phyloP scores from a whole-genome alignment of 2,113 vertebrate species.

The Serilophus lunatus region DNA sequence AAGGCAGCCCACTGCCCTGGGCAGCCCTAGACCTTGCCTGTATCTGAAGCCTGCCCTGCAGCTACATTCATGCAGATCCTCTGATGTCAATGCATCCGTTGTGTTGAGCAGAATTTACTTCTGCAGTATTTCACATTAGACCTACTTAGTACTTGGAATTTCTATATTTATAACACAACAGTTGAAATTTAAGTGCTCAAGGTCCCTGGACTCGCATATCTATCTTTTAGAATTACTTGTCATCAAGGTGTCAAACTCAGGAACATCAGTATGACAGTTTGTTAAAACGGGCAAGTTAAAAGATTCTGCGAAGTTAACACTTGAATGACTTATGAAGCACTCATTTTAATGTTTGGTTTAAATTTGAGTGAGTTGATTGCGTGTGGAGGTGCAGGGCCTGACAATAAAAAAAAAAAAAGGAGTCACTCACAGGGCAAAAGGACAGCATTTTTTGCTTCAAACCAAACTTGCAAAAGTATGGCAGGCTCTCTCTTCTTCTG shows the following conservation, averaged over 20 bases:
- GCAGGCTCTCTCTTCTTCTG: background rate
- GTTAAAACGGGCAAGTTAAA: background rate
- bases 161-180: slow-evolving; percentile 8
- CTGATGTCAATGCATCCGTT: background rate
- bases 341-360: slow-evolving; percentile 29
- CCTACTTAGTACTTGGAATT: background rate
- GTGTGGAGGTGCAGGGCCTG: background rate
- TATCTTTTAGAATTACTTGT: background rate
- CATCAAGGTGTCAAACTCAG: background rate
- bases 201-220: background rate
- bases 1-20: background rate
- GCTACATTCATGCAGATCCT: background rate
- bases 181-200: background rate
- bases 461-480: background rate
- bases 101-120: background rate
- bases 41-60: background rate
- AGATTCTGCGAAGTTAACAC: slow-evolving; percentile 5
- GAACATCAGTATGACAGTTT: background rate
- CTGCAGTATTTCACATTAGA: background rate
- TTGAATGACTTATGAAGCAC: slow-evolving; percentile 2
- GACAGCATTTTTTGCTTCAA: background rate
- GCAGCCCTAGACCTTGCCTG: too few species aligned
- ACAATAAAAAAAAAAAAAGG: background rate
- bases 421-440: background rate
- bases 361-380: background rate